A percentile compares a stretch with the other conserved stretches of the same genome.
phyloP scores from a whole-genome alignment of 2,888 invertebrate genomes.

The Liopterus haemorrhoidalis region DNA sequence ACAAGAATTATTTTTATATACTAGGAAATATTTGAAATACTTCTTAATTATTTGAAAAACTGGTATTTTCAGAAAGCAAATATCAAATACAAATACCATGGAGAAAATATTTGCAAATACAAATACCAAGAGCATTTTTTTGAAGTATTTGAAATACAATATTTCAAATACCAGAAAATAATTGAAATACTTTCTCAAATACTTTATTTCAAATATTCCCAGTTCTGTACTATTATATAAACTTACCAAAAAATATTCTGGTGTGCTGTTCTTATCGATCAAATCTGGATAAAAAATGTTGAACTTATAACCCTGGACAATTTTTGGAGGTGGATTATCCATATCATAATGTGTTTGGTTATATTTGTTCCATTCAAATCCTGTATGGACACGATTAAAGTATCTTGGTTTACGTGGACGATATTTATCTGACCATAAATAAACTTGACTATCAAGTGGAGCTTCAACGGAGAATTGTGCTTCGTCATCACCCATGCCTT shows the following conservation, averaged over 20 bases:
- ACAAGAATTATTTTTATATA: too few relatives aligned
- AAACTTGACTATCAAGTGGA: slow-evolving; percentile 76
- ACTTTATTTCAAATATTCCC: too few relatives aligned
- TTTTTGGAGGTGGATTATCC: slow-evolving; percentile 99
- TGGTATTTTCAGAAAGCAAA: too few relatives aligned
- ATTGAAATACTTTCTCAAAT: too few relatives aligned
- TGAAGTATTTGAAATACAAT: too few relatives aligned
- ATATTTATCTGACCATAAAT: slow-evolving; percentile 97
- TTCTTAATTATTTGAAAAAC: too few relatives aligned
- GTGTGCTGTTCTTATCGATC: slow-evolving; percentile 87
- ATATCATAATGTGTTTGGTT: slow-evolving; percentile 99
- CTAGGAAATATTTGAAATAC: too few relatives aligned
- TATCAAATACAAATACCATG: too few relatives aligned
- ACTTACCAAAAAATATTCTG: slow-evolving; percentile 83
- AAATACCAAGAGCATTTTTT: too few relatives aligned
- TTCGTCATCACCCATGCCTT: slow-evolving; percentile 81
- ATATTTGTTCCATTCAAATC: slow-evolving; percentile 99
- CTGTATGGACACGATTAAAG: slow-evolving; percentile 93
- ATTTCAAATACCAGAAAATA: too few relatives aligned
- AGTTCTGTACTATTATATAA: too few relatives aligned
- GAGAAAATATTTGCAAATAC: too few relatives aligned
- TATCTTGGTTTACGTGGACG: slow-evolving; percentile 95
- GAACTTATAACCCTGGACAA: slow-evolving; percentile 99
- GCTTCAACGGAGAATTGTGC: slow-evolving; percentile 89
- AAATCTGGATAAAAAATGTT: slow-evolving; percentile 99